Conservation (phyloP, 2,888 invertebrate genomes). For the Xanthorhoe designata region DNA sequence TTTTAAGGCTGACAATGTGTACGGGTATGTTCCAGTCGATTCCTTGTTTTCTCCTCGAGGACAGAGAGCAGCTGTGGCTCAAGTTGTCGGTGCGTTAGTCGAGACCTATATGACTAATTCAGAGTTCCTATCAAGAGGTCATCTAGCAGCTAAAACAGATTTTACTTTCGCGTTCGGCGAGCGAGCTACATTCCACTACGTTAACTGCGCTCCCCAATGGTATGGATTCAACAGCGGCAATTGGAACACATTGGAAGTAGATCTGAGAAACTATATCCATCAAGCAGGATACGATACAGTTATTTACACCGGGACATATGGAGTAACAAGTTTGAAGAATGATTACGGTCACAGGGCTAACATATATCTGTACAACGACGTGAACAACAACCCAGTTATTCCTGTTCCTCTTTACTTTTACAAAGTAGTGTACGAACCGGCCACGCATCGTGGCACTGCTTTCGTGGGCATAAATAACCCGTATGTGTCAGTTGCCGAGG, state of each 20-base stretch:
- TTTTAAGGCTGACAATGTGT: conserved; percentile 65
- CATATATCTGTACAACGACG: conserved; percentile 69
- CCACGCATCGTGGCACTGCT: conserved; percentile 77
- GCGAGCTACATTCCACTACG: conserved; percentile 87
- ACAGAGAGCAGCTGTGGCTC: conserved; percentile 61
- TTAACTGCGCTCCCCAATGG: conserved; percentile 90
- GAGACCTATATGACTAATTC: conserved; percentile 71
- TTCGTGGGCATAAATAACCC: conserved; percentile 88
- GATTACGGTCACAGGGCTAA: conserved; percentile 62
- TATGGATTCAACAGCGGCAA: conserved; percentile 86
- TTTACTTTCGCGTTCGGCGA: conserved; percentile 86
- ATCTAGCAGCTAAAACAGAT: conserved; percentile 88
- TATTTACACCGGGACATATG: conserved; percentile 87
- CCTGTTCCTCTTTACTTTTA: conserved; percentile 79
- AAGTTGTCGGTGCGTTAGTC: conserved; percentile 58
- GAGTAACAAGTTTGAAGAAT: conserved; percentile 82
- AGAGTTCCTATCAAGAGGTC: conserved; percentile 85
- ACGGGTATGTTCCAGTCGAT: conserved; percentile 61
- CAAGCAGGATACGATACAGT: conserved; percentile 61
- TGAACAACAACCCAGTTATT: conserved; percentile 72
- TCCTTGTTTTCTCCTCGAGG: conserved; percentile 66
- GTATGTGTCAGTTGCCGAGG: conserved; percentile 65
- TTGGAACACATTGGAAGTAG: conserved; percentile 84
- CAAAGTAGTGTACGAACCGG: conserved; percentile 85
- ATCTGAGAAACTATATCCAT: conserved; percentile 71